A percentile compares a stretch with the other conserved stretches of the same genome.
Evolutionary conservation across 2,888 invertebrate genomes (phyloP).

Genomic region (Dasypolia templi): DNA sequence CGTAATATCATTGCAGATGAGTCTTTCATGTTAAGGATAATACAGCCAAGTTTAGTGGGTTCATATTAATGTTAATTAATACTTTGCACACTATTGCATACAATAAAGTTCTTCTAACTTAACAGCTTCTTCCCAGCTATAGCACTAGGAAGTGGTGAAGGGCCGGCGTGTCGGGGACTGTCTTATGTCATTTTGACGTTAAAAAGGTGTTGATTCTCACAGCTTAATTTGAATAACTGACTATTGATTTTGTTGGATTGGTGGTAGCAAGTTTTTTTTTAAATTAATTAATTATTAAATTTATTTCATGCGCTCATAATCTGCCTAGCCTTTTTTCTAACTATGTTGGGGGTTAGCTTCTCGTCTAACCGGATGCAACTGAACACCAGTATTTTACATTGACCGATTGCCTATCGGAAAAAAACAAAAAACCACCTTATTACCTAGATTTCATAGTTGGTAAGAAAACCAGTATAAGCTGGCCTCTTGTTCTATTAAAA

Average conservation of each 20-base stretch:
- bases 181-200: background rate
- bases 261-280: too few species aligned
- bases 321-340: too few species aligned
- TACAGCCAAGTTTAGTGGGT: slow-evolving; percentile 1
- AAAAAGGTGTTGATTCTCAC: background rate
- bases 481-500: too few species aligned
- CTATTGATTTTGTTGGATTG: background rate
- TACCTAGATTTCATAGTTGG: too few species aligned
- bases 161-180: background rate
- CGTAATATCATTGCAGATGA: slow-evolving; percentile 26
- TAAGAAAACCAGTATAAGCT: too few species aligned
- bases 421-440: too few species aligned
- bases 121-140: background rate
- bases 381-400: too few species aligned
- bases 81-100: background rate
- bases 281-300: too few species aligned
- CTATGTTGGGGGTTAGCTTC: too few species aligned
- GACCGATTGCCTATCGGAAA: too few species aligned
- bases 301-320: too few species aligned
- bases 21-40: slow-evolving; percentile 31
- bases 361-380: too few species aligned
- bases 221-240: background rate
- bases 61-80: background rate
- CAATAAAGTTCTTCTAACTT: background rate
- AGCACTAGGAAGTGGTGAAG: background rate